Percentiles rank a stretch among this genome's conserved stretches.
These are phyloP conservation scores for Paragorgia papillata DNA, from an alignment of 92 coral and sea anemone genomes.

Conservation along the genomic window DNA sequence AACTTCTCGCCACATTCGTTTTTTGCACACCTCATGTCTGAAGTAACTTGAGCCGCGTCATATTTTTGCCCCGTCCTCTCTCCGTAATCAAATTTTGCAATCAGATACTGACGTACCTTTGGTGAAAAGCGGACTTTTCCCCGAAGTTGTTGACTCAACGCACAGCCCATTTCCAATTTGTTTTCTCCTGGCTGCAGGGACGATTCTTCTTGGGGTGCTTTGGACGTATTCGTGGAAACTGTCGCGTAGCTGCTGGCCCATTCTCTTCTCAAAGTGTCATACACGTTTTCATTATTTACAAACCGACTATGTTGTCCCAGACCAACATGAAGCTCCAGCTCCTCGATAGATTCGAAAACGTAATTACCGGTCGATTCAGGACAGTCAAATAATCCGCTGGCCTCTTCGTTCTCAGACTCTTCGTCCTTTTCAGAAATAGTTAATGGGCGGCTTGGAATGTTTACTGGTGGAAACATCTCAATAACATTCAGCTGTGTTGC, in stretches of 20 bases:
- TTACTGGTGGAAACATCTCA: too few relatives aligned
- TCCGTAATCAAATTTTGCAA: conserved; percentile 45
- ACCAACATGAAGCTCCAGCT: conserved; percentile 57
- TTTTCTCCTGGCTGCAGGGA: too few relatives aligned
- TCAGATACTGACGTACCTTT: conserved; percentile 40
- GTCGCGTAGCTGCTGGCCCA: conserved; percentile 34
- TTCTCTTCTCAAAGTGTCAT: conserved; percentile 47
- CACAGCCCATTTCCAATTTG: conserved; percentile 31
- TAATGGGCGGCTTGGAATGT: background rate
- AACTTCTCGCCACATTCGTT: conserved; percentile 28
- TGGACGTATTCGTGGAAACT: conserved; percentile 4
- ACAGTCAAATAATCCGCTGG: conserved; percentile 50
- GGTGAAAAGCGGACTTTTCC: conserved; percentile 29
- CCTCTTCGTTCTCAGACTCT: conserved; percentile 2
- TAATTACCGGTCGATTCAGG: conserved; percentile 47
- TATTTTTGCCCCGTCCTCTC: conserved; percentile 48
- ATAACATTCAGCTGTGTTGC: conserved; percentile 43
- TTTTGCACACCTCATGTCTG: conserved; percentile 48
- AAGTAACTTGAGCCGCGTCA: conserved; percentile 44
- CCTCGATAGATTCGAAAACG: conserved; percentile 46
- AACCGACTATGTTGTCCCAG: conserved; percentile 48
- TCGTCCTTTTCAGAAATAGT: conserved; percentile 37
- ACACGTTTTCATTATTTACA: conserved; percentile 16
- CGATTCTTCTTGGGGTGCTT: background rate
- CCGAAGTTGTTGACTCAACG: conserved; percentile 24